A percentile compares a stretch with the other conserved stretches of the same genome.
phyloP scores from a whole-genome alignment of 2,113 vertebrate species.

The Crotalus viridis region DNA sequence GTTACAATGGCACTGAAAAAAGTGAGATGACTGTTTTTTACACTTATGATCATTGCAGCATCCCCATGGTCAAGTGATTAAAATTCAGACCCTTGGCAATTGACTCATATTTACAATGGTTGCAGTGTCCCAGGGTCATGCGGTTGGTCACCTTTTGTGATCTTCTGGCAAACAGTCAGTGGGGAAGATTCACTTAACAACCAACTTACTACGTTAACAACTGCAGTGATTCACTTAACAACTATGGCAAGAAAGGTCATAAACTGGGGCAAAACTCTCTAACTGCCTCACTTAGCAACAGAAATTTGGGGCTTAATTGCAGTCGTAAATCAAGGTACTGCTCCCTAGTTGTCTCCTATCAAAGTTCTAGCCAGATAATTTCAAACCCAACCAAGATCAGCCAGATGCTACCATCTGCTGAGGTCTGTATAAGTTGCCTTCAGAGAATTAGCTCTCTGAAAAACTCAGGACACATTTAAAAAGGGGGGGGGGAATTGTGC shows the following conservation, averaged over 20 bases:
- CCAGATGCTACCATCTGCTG: not conserved
- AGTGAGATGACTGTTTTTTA: not conserved
- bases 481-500: not conserved
- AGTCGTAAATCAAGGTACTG: not conserved
- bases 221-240: not conserved
- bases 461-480: not conserved
- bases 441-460: not conserved
- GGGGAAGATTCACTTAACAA: not conserved
- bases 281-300: not conserved
- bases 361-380: not conserved
- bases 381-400: not conserved
- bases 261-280: not conserved
- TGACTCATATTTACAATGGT: not conserved
- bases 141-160: not conserved
- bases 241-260: not conserved
- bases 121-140: not conserved
- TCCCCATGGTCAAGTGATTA: not conserved
- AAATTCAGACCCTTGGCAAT: not conserved
- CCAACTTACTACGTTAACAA: not conserved
- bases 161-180: not conserved
- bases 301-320: not conserved
- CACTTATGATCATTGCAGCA: not conserved
- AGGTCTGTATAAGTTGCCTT: not conserved
- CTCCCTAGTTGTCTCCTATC: not conserved
- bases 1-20: not conserved